Base-by-base conservation (phyloP, 2,113 vertebrate species). In the Bostrychus sinensis region DNA sequence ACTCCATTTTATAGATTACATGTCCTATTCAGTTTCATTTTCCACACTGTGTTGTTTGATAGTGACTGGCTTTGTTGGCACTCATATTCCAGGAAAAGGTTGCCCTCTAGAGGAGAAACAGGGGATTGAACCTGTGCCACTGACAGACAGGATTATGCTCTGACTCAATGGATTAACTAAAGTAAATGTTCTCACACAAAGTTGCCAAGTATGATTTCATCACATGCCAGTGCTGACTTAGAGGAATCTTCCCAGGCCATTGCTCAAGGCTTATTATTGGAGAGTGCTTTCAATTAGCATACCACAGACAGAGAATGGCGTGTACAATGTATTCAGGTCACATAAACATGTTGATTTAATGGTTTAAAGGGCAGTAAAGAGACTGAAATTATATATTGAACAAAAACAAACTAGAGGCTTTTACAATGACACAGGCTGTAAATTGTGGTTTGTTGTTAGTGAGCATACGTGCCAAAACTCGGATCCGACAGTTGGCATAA, bases 271-370 rank as follows among this genome's bases (percentile, higher is more conserved):
- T 36, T 48, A 12, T 50, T 34, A 53, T 61, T 72, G 61, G 79
- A 62, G 32, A 34, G 30, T 85, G 80, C 69, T 89, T 88, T 66
- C 76, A 85, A 75, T 89, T 86, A 84, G 55, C 53, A 43, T 54
- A 56, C 30, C 46, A 11, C 50, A 62, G 39, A 19, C 19, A 11
- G 43, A 23, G 43, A 46, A 46, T 46, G 20, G 22, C 13, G 25
- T 14, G 23, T 16, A 50, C 23, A 46, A 13, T 50, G 46, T 14
- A 16, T 78, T 83, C 72, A 81, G 80, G 77, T 66, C 57, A 62
- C 62, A 67, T 73, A 81, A 84, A 88, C 74, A 76, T 76, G 81
- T 79, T 78, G 67, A 80, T 85, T 88, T 87, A 84, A 86, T 25
- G 64, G 66, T 50, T 36, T 30, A 6, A 4, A 38, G 71, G 51